Conservation (phyloP, 2,113 vertebrate genomes). For the Myodes glareolus region DNA sequence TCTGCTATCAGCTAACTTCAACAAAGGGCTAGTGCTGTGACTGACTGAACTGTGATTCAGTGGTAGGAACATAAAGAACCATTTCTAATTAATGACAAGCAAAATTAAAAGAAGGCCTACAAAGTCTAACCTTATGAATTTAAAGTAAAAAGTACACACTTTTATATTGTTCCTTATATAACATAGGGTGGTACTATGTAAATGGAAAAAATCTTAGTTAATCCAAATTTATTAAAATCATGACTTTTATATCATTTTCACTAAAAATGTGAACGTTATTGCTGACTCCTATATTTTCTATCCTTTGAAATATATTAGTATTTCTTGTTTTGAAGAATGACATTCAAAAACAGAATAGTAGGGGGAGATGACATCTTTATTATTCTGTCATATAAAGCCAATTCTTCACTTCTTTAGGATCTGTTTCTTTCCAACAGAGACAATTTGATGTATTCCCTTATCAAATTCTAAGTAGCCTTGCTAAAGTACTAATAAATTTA, state of each 20-base stretch:
- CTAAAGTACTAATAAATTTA: slow-evolving; percentile 82
- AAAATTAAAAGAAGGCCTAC: slow-evolving; percentile 77
- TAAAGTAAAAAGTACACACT: slow-evolving; percentile 77
- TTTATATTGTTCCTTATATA: slow-evolving; percentile 68
- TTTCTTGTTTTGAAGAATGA: slow-evolving; percentile 81
- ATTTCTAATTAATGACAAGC: slow-evolving; percentile 67
- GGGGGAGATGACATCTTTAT: slow-evolving; percentile 84
- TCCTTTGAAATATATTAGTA: slow-evolving; percentile 83
- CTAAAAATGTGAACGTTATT: slow-evolving; percentile 78
- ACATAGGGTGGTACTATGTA: slow-evolving; percentile 4
- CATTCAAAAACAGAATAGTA: slow-evolving; percentile 73
- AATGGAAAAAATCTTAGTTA: slow-evolving; percentile 49
- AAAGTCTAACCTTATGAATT: slow-evolving; percentile 77
- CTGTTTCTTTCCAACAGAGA: slow-evolving; percentile 85
- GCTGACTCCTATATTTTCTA: slow-evolving; percentile 73
- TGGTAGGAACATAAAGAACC: slow-evolving; percentile 70
- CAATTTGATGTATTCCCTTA: slow-evolving; percentile 85
- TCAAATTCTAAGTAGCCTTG: slow-evolving; percentile 84
- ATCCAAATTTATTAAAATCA: slow-evolving; percentile 78
- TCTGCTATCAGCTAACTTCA: slow-evolving; percentile 29
- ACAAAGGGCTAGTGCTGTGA: slow-evolving; percentile 63
- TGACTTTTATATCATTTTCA: slow-evolving; percentile 71
- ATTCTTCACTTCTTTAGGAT: slow-evolving; percentile 81
- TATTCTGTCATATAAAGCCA: slow-evolving; percentile 83
- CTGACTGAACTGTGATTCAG: slow-evolving; percentile 73